phyloP scores from a whole-genome alignment of 2,797 vertebrate genomes.

The Microctenopoma steveboyesi region DNA sequence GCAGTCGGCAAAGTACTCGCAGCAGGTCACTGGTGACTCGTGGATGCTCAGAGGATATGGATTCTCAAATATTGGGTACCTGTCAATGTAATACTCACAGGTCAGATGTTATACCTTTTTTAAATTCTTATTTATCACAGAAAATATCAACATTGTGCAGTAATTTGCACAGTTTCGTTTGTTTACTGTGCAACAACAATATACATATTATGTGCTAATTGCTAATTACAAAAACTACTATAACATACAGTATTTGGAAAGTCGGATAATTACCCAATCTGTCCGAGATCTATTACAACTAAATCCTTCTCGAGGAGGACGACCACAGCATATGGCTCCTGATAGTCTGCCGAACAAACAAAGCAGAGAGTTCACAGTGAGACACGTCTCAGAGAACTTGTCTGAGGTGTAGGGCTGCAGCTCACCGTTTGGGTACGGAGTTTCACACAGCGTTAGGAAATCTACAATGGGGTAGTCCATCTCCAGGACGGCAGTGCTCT shows the following conservation, averaged over 20 bases:
- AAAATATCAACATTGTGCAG: neutral
- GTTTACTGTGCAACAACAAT: neutral
- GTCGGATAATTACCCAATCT: slow-evolving; percentile 90
- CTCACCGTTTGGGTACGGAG: slow-evolving; percentile 95
- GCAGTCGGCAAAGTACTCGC: slow-evolving; percentile 97
- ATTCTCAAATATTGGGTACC: slow-evolving; percentile 99
- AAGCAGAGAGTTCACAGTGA: slow-evolving; percentile 1
- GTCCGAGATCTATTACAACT: slow-evolving; percentile 97
- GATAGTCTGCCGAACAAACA: slow-evolving; percentile 87
- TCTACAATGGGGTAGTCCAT: slow-evolving; percentile 99
- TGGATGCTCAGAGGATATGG: slow-evolving; percentile 96
- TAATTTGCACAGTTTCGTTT: neutral
- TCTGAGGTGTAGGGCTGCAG: too few species aligned
- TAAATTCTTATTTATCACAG: neutral
- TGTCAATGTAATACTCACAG: slow-evolving; percentile 67
- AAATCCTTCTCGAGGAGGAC: slow-evolving; percentile 98
- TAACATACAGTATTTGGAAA: slow-evolving; percentile 5
- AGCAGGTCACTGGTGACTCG: slow-evolving; percentile 97
- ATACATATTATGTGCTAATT: neutral
- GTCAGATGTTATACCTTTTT: neutral
- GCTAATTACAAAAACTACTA: neutral
- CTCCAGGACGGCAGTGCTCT: slow-evolving; percentile 96
- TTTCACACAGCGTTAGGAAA: slow-evolving; percentile 98
- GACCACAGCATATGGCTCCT: slow-evolving; percentile 98
- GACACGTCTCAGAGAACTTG: neutral